phyloP scores from a whole-genome alignment of 2,113 vertebrate species.

The Petroica traversi region DNA sequence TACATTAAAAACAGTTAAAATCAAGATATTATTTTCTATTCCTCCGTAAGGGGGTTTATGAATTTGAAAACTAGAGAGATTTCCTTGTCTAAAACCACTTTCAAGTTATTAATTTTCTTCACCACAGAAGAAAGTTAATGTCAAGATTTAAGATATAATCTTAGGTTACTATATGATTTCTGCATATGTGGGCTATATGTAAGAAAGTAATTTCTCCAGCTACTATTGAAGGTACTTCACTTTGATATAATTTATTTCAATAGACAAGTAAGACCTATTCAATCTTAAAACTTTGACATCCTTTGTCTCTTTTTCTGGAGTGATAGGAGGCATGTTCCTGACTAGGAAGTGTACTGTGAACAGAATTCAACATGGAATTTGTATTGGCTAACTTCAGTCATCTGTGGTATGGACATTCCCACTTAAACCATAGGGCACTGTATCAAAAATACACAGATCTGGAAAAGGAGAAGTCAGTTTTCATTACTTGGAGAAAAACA shows the following conservation, averaged over 20 bases:
- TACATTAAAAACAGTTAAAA: not conserved
- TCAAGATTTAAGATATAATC: not conserved
- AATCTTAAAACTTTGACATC: not conserved
- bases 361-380: not conserved
- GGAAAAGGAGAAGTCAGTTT: not conserved
- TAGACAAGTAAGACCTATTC: not conserved
- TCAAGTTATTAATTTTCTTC: not conserved
- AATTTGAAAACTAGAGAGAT: not conserved
- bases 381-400: not conserved
- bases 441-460: not conserved
- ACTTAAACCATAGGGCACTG: not conserved
- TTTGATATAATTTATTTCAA: not conserved
- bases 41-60: not conserved
- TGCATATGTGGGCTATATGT: not conserved
- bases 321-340: not conserved
- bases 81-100: not conserved
- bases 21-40: not conserved
- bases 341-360: not conserved
- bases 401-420: not conserved
- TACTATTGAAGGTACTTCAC: not conserved
- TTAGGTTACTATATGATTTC: not conserved
- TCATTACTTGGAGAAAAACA: not conserved
- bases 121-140: not conserved
- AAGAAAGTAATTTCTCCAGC: not conserved
- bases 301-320: fast-evolving